Conservation (phyloP, 2,113 vertebrate genomes). For the Copsychus sechellarum region DNA sequence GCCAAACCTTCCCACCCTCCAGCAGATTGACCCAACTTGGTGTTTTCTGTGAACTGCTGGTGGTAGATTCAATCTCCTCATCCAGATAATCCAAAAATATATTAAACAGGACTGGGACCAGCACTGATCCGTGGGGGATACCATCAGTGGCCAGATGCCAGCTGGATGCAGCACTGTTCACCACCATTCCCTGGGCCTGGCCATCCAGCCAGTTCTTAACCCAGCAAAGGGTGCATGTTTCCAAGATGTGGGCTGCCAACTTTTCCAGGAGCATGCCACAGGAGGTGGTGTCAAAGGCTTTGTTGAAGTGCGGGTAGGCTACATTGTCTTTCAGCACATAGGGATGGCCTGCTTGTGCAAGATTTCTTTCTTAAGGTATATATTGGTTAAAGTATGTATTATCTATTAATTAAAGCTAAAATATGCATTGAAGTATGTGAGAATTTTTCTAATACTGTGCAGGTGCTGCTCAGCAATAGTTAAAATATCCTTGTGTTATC, state of each 20-base stretch:
- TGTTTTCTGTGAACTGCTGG: not conserved
- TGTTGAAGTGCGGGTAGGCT: not conserved
- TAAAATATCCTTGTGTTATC: not conserved
- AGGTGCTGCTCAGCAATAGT: not conserved
- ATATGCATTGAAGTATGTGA: not conserved
- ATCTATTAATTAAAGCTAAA: not conserved
- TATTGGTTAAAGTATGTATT: not conserved
- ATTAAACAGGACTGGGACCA: not conserved
- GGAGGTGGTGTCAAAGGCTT: accelerated
- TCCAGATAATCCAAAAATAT: not conserved
- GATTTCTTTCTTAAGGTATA: not conserved
- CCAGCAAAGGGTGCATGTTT: not conserved
- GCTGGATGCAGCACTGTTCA: not conserved
- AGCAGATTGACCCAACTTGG: accelerated
- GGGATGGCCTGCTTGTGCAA: not conserved
- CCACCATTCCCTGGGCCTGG: not conserved
- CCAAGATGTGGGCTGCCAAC: accelerated
- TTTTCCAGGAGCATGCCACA: accelerated
- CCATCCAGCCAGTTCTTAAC: not conserved
- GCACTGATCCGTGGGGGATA: not conserved
- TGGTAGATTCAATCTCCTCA: not conserved
- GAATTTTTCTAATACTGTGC: not conserved
- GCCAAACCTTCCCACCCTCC: not conserved
- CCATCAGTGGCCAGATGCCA: not conserved
- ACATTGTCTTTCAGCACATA: not conserved